A percentile compares a stretch with the other conserved stretches of the same genome.
These are phyloP conservation scores for Cylindroiulus punctatus DNA, from an alignment of 2,888 invertebrate species.

Conservation along the genomic window DNA sequence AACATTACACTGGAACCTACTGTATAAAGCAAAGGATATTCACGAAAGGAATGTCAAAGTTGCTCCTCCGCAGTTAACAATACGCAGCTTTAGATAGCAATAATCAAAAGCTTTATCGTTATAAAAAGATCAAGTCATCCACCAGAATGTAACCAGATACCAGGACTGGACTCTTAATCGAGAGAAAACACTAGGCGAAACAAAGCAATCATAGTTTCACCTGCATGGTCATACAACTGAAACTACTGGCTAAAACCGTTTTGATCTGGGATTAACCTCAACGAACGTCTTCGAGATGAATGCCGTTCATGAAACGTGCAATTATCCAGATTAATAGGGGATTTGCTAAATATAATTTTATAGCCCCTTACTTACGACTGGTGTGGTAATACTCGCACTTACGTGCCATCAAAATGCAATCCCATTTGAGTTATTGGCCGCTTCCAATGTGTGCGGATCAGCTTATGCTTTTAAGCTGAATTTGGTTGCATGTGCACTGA, in stretches of 20 bases:
- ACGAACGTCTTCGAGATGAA: background rate
- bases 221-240: too few species aligned
- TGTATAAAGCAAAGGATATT: background rate
- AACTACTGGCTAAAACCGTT: too few species aligned
- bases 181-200: too few species aligned
- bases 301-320: background rate
- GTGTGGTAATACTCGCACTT: background rate
- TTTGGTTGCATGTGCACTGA: background rate
- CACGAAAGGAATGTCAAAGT: constrained; percentile 22
- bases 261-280: too few species aligned
- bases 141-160: background rate
- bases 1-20: background rate
- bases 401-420: background rate
- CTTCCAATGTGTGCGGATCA: background rate
- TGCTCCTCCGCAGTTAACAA: background rate
- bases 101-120: background rate
- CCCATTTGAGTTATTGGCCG: constrained; percentile 32
- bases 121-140: background rate
- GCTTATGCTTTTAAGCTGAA: constrained; percentile 13
- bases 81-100: background rate
- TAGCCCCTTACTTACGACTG: constrained; percentile 20
- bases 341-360: constrained; percentile 38
- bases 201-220: too few species aligned
- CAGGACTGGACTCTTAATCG: background rate
- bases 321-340: constrained; percentile 37